Evolutionary conservation across 2,113 vertebrate genomes (phyloP).

Genomic region (Elanoides forficatus): DNA sequence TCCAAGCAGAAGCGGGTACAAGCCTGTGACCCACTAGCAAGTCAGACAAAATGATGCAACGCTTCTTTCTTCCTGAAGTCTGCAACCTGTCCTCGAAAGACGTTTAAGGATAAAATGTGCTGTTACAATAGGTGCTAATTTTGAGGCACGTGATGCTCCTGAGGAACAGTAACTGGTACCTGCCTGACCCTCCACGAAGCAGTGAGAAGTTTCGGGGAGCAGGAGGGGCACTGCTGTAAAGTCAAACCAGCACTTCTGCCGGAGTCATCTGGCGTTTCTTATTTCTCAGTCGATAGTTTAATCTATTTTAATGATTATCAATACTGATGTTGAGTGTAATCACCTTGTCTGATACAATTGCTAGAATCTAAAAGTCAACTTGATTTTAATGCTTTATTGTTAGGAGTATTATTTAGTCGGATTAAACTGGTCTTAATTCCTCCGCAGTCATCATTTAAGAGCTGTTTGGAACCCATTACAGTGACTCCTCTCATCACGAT

Average conservation of each 20-base stretch:
- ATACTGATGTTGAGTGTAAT: conserved; percentile 17
- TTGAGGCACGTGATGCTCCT: rapidly evolving
- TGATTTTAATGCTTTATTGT: conserved; percentile 44
- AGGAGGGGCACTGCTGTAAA: neutral
- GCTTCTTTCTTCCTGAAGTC: neutral
- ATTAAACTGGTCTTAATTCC: conserved; percentile 45
- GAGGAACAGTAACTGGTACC: neutral
- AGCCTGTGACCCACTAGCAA: neutral
- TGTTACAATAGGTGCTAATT: neutral
- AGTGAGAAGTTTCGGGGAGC: neutral
- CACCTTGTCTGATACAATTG: conserved; percentile 41
- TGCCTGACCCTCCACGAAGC: neutral
- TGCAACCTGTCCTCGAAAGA: neutral
- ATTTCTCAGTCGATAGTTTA: neutral
- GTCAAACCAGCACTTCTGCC: neutral
- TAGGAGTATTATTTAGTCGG: conserved; percentile 22
- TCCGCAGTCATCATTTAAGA: neutral
- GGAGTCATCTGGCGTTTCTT: neutral
- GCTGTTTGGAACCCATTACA: neutral
- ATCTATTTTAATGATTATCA: conserved; percentile 40
- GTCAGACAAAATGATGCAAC: neutral
- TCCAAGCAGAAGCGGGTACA: neutral
- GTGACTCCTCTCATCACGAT: neutral
- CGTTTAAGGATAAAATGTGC: neutral
- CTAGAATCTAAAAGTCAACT: conserved; percentile 3